Percentiles rank a stretch among this genome's conserved stretches.
These are phyloP conservation scores for Clistopyga incitator DNA, from an alignment of 2,888 invertebrate genomes.

Conservation along the genomic window DNA sequence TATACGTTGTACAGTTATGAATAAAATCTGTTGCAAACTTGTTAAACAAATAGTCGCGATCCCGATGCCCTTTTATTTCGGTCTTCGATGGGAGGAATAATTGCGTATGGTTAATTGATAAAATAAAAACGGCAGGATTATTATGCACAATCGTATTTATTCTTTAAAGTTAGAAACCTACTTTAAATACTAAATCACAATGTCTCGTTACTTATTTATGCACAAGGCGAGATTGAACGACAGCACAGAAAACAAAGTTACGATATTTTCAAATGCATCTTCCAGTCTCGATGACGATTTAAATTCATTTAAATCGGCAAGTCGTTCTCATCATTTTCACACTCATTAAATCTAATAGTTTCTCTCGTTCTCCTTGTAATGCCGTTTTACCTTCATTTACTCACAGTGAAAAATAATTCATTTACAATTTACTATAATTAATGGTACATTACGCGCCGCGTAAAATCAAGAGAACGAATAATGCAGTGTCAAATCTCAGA, in stretches of 20 bases:
- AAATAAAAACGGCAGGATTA: not conserved
- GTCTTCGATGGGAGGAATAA: no score
- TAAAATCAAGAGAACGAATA: not conserved
- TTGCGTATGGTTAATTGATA: no score
- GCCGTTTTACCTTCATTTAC: not conserved
- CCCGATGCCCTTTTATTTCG: no score
- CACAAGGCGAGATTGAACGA: not conserved
- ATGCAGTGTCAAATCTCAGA: not conserved
- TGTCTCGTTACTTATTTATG: slow-evolving; percentile 20
- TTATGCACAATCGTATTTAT: slow-evolving; percentile 59
- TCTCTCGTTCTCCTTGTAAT: slow-evolving; percentile 27
- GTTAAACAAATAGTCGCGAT: not conserved
- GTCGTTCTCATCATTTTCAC: not conserved
- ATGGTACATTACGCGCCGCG: not conserved
- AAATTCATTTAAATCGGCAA: slow-evolving; percentile 8
- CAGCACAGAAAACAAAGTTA: not conserved
- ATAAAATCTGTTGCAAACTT: slow-evolving; percentile 12
- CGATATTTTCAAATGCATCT: slow-evolving; percentile 16
- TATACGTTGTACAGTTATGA: slow-evolving; percentile 11
- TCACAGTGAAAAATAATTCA: not conserved
- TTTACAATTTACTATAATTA: slow-evolving; percentile 1
- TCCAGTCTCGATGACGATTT: not conserved
- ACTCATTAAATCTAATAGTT: slow-evolving; percentile 8
- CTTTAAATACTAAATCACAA: slow-evolving; percentile 63
- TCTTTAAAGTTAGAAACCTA: slow-evolving; percentile 45